phyloP scores from a whole-genome alignment of 2,113 vertebrate species.

The Pelodiscus sinensis region DNA sequence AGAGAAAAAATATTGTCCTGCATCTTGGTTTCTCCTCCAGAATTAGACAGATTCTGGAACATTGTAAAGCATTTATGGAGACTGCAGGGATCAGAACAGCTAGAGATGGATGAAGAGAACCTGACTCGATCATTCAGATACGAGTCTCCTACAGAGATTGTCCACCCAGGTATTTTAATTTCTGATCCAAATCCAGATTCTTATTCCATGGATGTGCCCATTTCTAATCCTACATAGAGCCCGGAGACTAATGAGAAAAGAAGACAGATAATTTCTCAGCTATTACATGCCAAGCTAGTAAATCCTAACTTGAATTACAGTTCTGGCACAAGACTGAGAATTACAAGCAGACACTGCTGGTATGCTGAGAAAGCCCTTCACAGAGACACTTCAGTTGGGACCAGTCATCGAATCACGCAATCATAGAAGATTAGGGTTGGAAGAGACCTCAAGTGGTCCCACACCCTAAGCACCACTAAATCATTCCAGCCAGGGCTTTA shows the following conservation, averaged over 20 bases:
- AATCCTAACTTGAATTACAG: constrained; percentile 54
- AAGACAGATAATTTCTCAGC: not conserved
- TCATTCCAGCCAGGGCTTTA: too few relatives aligned
- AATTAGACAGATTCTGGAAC: not conserved
- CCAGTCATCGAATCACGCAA: too few relatives aligned
- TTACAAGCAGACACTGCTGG: not conserved
- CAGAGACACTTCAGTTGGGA: not conserved
- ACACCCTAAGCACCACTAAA: too few relatives aligned
- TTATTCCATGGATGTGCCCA: rapidly evolving
- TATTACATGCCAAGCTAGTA: not conserved
- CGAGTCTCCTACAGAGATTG: not conserved
- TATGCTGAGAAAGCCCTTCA: not conserved
- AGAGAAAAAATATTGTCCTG: not conserved
- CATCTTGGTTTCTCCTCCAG: not conserved
- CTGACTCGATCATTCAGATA: rapidly evolving
- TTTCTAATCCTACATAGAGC: not conserved
- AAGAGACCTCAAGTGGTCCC: too few relatives aligned
- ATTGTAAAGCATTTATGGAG: rapidly evolving
- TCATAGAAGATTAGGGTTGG: too few relatives aligned
- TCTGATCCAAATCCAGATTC: not conserved
- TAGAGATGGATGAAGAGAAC: rapidly evolving
- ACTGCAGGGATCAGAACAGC: rapidly evolving
- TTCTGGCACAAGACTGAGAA: constrained; percentile 38
- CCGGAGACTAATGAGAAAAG: rapidly evolving
- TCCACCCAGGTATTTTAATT: not conserved